Evolutionary conservation across 1,140 invertebrate species (phyloP).

Genomic region (Chelonus insularis): DNA sequence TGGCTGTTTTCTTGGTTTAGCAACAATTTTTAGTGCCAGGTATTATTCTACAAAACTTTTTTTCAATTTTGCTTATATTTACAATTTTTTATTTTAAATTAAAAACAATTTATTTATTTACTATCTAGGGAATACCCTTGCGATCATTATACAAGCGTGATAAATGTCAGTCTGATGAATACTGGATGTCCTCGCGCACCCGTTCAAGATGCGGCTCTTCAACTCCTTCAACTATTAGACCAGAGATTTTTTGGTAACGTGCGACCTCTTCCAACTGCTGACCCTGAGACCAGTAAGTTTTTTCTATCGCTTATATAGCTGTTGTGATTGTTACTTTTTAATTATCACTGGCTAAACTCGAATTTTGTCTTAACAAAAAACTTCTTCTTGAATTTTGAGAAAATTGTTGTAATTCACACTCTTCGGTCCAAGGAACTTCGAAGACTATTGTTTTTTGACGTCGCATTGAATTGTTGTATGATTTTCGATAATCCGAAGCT

Average conservation of each 20-base stretch:
- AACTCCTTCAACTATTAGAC: constrained; percentile 92
- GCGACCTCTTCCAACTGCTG: constrained; percentile 68
- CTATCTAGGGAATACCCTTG: constrained; percentile 93
- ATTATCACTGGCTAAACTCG: too few relatives aligned
- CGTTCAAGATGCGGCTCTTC: constrained; percentile 90
- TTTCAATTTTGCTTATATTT: too few relatives aligned
- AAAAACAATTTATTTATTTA: too few relatives aligned
- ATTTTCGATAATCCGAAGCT: constrained; percentile 57
- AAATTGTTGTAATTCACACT: constrained; percentile 55
- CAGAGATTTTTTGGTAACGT: constrained; percentile 91
- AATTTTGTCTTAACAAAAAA: neutral
- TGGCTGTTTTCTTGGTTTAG: constrained; percentile 92
- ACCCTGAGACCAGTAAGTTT: constrained; percentile 68
- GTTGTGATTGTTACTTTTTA: neutral
- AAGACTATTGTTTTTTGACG: constrained; percentile 52
- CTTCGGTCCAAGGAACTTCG: constrained; percentile 56
- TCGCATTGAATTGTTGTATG: constrained; percentile 43
- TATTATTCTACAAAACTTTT: constrained; percentile 60
- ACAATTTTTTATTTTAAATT: too few relatives aligned
- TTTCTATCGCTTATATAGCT: too few relatives aligned
- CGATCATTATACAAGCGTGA: constrained; percentile 96
- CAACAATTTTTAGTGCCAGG: constrained; percentile 94
- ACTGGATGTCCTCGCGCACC: constrained; percentile 90
- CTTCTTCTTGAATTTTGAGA: constrained; percentile 28
- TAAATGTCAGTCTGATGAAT: constrained; percentile 95